Evolutionary conservation across 2,888 invertebrate genomes (phyloP), one percentile per base, ranked within the genome.

Genomic region (Dicycla oo): DNA sequence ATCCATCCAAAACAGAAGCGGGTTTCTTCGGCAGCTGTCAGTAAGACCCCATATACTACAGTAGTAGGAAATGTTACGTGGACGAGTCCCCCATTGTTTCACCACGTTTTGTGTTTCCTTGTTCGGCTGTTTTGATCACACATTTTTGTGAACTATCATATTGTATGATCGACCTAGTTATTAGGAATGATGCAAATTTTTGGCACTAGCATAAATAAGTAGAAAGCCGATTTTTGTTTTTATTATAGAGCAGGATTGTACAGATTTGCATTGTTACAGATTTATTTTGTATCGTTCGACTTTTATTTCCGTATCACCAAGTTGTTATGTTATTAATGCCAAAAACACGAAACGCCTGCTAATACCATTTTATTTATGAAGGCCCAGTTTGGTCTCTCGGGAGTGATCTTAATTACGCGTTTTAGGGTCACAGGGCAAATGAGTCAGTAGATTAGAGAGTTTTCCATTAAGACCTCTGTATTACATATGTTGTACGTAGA

Each of bases 401-500:
- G 88, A 81, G 76, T 71, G 45, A 74, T 83, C 87, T 87, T 91
- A 91, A 91, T 91, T 91, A 90, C 88, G 69, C 78, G 88, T 88
- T 89, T 89, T 88, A 72, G 87, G 84, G 84, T 85, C 83, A 87
- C 79, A 79, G 78, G 82, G 83, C 69, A 87, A 89, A 89, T 87
- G 87, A 88, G 86, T 86, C 73, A 62, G 86, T 84, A 81, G 84
- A 89, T 91, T 88, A 89, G 80, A 81, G 73, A 83, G 78, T 77
- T 87, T 89, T 86, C 82, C 83, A 82, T 65, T 67, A 60, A 73
- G 61, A 65, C 67, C 45, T 56, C 40, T 57, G 40, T 62, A 53
- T 78, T 64, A 80, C 69, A 65, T 61, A 75, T 65, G 69, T 57
- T 69, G 51, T 69, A 51, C 13, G 43, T 34, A 40, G 45, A 40